Percentiles rank a stretch among this genome's conserved stretches.
These are phyloP conservation scores for Leptocoma aspasia DNA, from an alignment of 2,113 vertebrate species.

Conservation along the genomic window DNA sequence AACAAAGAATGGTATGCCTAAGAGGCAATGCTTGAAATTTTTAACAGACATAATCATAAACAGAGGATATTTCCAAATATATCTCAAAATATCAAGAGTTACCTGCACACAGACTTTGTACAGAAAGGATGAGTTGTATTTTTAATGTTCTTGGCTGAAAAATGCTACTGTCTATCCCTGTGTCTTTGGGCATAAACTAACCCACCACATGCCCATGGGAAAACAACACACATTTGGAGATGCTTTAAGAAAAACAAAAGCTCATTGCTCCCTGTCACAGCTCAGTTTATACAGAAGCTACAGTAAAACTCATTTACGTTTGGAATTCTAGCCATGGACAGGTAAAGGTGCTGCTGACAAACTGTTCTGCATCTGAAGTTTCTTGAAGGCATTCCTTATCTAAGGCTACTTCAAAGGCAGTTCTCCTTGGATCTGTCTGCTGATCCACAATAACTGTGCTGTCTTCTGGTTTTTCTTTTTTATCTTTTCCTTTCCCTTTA, in stretches of 20 bases:
- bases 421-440: neutral
- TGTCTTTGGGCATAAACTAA: neutral
- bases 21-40: neutral
- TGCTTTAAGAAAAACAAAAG: constrained; percentile 1
- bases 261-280: neutral
- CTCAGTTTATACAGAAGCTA: neutral
- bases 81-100: neutral
- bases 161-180: neutral
- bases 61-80: neutral
- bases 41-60: neutral
- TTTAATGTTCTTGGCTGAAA: neutral
- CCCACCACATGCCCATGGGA: neutral
- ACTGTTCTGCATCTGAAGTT: neutral
- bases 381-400: neutral
- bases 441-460: neutral
- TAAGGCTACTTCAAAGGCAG: neutral
- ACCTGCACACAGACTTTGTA: neutral
- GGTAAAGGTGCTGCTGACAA: constrained; percentile 3
- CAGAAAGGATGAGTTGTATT: neutral
- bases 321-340: neutral
- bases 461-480: neutral
- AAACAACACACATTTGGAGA: neutral
- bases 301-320: neutral
- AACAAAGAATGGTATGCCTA: neutral
- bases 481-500: neutral